These are phyloP conservation scores for Drosophila lini DNA, from an alignment of 1,140 invertebrate species.

Conservation along the genomic window DNA sequence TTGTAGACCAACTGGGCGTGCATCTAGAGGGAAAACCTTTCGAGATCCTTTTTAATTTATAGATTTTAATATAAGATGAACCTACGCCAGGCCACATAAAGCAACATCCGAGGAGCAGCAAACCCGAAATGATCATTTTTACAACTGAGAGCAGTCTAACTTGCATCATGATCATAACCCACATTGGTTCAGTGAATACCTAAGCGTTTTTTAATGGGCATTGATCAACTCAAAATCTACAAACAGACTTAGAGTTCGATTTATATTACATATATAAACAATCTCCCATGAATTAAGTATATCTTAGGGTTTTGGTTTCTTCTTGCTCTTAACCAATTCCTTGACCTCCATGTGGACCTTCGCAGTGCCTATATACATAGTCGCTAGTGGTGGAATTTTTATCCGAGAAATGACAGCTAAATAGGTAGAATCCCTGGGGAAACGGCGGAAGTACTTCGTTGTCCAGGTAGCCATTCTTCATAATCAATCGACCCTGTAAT, in stretches of 20 bases:
- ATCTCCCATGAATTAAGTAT: background rate
- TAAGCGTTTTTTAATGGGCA: background rate
- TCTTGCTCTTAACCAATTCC: slow-evolving; percentile 17
- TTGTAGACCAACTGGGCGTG: slow-evolving; percentile 24
- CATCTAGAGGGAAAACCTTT: background rate
- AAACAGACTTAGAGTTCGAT: background rate
- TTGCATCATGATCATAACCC: background rate
- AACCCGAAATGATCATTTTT: background rate
- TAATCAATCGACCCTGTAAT: slow-evolving; percentile 20
- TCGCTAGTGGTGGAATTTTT: background rate
- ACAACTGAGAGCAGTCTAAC: background rate
- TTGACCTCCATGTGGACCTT: slow-evolving; percentile 24
- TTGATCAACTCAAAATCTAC: background rate
- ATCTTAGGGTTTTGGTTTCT: background rate
- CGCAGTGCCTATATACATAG: background rate
- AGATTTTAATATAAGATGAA: background rate
- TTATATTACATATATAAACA: background rate
- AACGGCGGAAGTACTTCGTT: slow-evolving; percentile 17
- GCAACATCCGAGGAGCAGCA: background rate
- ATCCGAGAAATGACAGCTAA: background rate
- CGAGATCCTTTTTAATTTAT: background rate
- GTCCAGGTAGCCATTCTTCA: slow-evolving; percentile 14
- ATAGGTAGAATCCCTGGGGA: slow-evolving; percentile 27
- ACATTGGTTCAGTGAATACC: background rate
- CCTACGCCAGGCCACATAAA: background rate